phyloP scores from a whole-genome alignment of 2,113 vertebrate species.

The Clupea harengus region DNA sequence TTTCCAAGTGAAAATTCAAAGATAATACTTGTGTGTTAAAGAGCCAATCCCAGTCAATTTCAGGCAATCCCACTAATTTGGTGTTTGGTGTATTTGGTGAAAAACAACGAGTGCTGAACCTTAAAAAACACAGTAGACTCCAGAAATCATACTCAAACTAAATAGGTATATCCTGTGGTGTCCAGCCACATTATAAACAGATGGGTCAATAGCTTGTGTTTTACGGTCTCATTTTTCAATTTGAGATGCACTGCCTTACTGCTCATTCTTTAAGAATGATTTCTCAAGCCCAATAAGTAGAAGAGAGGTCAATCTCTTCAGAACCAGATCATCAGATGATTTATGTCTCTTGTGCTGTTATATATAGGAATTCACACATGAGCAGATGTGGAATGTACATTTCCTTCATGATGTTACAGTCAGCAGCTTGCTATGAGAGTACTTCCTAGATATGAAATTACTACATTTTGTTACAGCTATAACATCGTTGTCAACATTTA shows the following conservation, averaged over 20 bases:
- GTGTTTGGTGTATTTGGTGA: neutral
- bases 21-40: slow-evolving; percentile 41
- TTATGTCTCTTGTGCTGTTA: neutral
- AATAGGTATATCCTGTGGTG: neutral
- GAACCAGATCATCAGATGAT: neutral
- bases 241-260: neutral
- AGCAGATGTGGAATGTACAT: neutral
- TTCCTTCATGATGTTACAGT: neutral
- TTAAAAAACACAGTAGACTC: neutral
- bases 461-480: neutral
- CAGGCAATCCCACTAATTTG: neutral
- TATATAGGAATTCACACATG: neutral
- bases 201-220: neutral
- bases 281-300: neutral
- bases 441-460: neutral
- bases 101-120: neutral
- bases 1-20: slow-evolving; percentile 36
- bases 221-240: neutral
- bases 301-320: neutral
- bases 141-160: neutral
- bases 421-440: neutral
- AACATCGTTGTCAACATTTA: slow-evolving; percentile 25
- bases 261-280: neutral
- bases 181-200: neutral
- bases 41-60: slow-evolving; percentile 16